Percentiles rank a stretch among this genome's conserved stretches.
Conservation (phyloP, 2,888 invertebrate species). For the Campoletis raptor region DNA sequence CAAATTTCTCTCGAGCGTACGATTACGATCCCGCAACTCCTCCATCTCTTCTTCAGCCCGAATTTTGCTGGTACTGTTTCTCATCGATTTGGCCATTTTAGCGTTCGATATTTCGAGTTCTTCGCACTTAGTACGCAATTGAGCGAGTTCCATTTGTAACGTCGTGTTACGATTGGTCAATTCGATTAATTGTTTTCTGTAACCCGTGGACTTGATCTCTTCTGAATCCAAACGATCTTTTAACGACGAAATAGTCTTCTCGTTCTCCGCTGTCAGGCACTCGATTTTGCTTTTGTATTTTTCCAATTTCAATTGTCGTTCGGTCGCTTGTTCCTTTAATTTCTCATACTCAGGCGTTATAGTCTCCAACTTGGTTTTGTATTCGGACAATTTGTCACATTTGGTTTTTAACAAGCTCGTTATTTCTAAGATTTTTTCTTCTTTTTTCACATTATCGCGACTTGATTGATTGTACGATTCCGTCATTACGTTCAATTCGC, state of each 20-base stretch:
- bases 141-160: slow-evolving; percentile 84
- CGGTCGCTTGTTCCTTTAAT: slow-evolving; percentile 76
- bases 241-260: slow-evolving; percentile 74
- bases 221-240: slow-evolving; percentile 77
- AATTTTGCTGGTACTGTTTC: slow-evolving; percentile 86
- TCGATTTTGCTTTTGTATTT: slow-evolving; percentile 84
- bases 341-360: slow-evolving; percentile 78
- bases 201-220: slow-evolving; percentile 78
- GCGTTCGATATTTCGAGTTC: slow-evolving; percentile 84
- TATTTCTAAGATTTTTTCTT: slow-evolving; percentile 82
- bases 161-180: slow-evolving; percentile 85
- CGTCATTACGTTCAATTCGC: slow-evolving; percentile 83
- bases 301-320: slow-evolving; percentile 74
- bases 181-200: slow-evolving; percentile 82
- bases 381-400: slow-evolving; percentile 83
- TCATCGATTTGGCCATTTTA: slow-evolving; percentile 82
- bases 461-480: slow-evolving; percentile 83
- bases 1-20: slow-evolving; percentile 79
- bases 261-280: slow-evolving; percentile 83
- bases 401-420: slow-evolving; percentile 77
- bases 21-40: slow-evolving; percentile 79
- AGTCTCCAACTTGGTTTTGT: slow-evolving; percentile 79
- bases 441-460: slow-evolving; percentile 82
- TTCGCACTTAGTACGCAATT: slow-evolving; percentile 86
- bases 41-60: slow-evolving; percentile 79